Conservation (phyloP, 2,888 invertebrate genomes). For the Tineola bisselliella region DNA sequence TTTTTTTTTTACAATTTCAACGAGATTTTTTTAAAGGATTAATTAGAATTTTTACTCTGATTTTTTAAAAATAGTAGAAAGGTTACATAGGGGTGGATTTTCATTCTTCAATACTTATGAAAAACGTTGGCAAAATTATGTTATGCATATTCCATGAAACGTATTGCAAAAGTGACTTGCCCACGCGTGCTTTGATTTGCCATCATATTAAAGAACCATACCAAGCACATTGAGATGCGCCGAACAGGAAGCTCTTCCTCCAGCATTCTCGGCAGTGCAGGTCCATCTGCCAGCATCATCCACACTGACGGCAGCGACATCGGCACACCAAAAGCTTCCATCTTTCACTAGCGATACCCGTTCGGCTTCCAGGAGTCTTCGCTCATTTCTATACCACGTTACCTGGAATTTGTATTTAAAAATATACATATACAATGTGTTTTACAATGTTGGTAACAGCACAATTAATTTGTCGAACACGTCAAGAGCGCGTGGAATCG, state of each 20-base stretch:
- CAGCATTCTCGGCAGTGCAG: constrained; percentile 80
- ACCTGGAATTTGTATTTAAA: constrained; percentile 62
- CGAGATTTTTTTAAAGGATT: neutral
- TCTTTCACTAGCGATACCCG: constrained; percentile 81
- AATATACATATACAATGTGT: too few relatives aligned
- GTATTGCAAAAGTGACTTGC: too few relatives aligned
- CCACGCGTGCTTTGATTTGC: too few relatives aligned
- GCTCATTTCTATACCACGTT: constrained; percentile 88
- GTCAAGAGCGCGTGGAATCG: too few relatives aligned
- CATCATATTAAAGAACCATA: constrained; percentile 30
- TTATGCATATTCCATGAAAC: too few relatives aligned
- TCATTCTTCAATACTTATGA: too few relatives aligned
- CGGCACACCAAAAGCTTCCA: constrained; percentile 87
- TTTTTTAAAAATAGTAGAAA: too few relatives aligned
- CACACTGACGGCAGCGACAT: constrained; percentile 81
- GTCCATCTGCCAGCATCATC: constrained; percentile 89
- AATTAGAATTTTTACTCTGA: too few relatives aligned
- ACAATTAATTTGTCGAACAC: too few relatives aligned
- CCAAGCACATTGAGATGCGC: constrained; percentile 82
- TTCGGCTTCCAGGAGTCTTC: constrained; percentile 77
- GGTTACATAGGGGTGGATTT: too few relatives aligned
- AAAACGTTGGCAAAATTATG: too few relatives aligned
- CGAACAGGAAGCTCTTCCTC: constrained; percentile 79
- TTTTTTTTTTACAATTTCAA: neutral
- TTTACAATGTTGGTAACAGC: too few relatives aligned